Base-by-base conservation (phyloP, 1,140 invertebrate species). In the Achatina immaculata region DNA sequence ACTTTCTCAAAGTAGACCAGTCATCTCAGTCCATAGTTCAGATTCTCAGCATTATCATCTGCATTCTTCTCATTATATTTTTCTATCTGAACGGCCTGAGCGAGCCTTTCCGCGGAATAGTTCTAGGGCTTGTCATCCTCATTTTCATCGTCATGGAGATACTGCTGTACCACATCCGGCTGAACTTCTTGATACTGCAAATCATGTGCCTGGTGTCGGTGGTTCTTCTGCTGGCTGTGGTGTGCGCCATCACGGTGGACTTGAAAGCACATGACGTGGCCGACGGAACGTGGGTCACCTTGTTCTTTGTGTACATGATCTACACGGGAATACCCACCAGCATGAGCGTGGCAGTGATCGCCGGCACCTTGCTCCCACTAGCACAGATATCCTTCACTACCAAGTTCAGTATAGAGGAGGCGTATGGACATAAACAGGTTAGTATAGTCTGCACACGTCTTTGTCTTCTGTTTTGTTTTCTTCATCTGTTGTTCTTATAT, bases 1-100 rank as follows among this genome's bases (percentile, higher is more conserved):
- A 80, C 48, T 80, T 80, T 34, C n/a, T 80, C 34, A 80, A 80
- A 34, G 78, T 80, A 16, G 78, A 80, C 48, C 66, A 72, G 36
- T 51, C 68, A n/a, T 51, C 66, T 3, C 65, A 71, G 34, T 80
- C 78, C 31, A 40, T 43, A 21, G 72, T 80, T 42, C n/a, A 55
- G 28, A 2, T 71, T 43, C 45, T 80, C 24, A 71, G 42, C 68
- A 66, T 80, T 1, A 19, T 71, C 6, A 38, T 80, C 28, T 80
- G 78, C 36, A 21, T 72, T 31, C 40, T 72, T 6, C 66, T 80
- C 31, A 55, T 71, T n/a, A 14, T 58, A 21, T 80, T 80, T 31
- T 48, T 43, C 45, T 80, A 80, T 68, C 34, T 38, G 4, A 16
- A 69, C 62, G 78, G 68, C 7, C 21, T 24, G 19, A 58, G 0